phyloP scores from a whole-genome alignment of 2,888 invertebrate species.

The Melanargia galathea region DNA sequence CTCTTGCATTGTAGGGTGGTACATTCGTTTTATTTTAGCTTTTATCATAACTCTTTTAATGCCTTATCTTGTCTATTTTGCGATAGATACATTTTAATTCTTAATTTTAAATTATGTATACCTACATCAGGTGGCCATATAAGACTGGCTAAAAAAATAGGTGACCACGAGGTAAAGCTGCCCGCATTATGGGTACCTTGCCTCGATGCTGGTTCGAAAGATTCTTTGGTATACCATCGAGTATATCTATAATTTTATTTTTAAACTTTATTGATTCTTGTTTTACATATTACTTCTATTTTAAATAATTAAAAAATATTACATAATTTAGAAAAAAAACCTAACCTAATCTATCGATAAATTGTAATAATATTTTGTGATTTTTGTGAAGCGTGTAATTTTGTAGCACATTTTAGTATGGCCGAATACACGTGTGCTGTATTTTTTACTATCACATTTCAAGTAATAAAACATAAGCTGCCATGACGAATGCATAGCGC shows the following conservation, averaged over 20 bases:
- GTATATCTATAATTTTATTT: no score
- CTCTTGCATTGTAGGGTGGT: constrained; percentile 1
- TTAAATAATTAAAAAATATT: not conserved
- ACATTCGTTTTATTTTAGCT: not conserved
- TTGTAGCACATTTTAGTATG: constrained; percentile 4
- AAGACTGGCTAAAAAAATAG: no score
- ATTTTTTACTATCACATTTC: constrained; percentile 22
- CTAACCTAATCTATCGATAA: not conserved
- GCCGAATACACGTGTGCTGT: constrained; percentile 4
- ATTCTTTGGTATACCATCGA: no score
- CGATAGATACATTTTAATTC: no score
- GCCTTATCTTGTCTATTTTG: not conserved
- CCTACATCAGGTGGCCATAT: no score
- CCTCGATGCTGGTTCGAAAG: no score
- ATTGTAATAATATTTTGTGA: not conserved
- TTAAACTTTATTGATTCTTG: no score
- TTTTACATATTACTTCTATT: not conserved
- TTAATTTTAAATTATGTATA: no score
- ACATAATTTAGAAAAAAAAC: not conserved
- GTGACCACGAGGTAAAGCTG: no score
- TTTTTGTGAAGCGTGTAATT: constrained; percentile 8
- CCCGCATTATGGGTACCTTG: no score
- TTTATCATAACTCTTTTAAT: not conserved
- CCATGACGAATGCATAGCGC: constrained; percentile 37
- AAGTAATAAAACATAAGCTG: constrained; percentile 36